phyloP scores from a whole-genome alignment of 2,113 vertebrate genomes.

The Ondatra zibethicus region DNA sequence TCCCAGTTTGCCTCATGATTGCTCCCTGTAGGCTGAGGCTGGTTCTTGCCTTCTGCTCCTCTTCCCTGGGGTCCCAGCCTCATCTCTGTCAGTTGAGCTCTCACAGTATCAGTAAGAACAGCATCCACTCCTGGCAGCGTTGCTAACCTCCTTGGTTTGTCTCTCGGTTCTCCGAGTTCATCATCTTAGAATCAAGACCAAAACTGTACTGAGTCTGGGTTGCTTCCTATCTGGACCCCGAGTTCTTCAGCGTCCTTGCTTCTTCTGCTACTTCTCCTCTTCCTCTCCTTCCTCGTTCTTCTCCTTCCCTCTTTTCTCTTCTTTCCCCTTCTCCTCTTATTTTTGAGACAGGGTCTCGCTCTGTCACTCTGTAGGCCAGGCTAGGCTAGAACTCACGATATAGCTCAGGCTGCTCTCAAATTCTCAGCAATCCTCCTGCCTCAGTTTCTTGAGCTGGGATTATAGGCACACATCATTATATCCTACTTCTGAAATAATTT shows the following conservation, averaged over 20 bases:
- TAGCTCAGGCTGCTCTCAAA: not conserved
- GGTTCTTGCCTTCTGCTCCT: not conserved
- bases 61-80: not conserved
- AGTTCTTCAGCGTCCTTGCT: not conserved
- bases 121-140: rapidly evolving
- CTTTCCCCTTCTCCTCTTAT: too few relatives aligned
- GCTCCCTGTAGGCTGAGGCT: not conserved
- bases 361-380: not conserved
- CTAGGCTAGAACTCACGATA: not conserved
- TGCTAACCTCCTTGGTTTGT: not conserved
- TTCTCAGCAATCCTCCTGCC: not conserved
- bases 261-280: not conserved
- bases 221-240: not conserved
- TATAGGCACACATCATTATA: not conserved
- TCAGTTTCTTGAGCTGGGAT: not conserved
- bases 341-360: not conserved
- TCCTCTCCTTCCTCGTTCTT: not conserved
- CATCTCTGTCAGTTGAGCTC: not conserved
- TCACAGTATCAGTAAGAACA: too few relatives aligned
- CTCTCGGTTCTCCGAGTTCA: not conserved
- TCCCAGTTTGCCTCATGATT: too few relatives aligned
- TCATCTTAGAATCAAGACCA: not conserved
- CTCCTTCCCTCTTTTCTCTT: not conserved
- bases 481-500: not conserved
- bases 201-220: not conserved